Conservation (phyloP, 1,140 invertebrate genomes). For the Drosophila nannoptera region DNA sequence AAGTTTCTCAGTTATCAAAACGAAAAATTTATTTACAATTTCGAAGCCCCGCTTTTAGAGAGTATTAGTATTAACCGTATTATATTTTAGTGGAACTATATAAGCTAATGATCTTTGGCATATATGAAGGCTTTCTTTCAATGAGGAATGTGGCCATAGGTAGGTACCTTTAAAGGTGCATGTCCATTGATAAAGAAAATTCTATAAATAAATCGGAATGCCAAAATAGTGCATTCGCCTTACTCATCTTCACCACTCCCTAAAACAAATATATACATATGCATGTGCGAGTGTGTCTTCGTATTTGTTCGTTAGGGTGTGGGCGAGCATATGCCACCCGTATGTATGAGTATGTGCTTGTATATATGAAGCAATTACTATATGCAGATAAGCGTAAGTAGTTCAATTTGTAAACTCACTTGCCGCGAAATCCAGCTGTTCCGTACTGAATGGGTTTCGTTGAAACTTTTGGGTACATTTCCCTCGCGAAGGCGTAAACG, state of each 20-base stretch:
- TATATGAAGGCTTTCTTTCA: neutral
- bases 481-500: constrained; percentile 85
- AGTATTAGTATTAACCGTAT: too few species aligned
- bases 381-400: constrained; percentile 15
- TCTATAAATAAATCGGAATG: constrained; percentile 63
- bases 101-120: too few species aligned
- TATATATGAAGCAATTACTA: neutral
- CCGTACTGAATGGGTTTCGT: constrained; percentile 84
- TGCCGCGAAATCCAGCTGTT: constrained; percentile 85
- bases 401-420: constrained; percentile 80
- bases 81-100: too few species aligned
- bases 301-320: constrained; percentile 31
- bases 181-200: constrained; percentile 65
- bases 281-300: constrained; percentile 11
- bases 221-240: constrained; percentile 43
- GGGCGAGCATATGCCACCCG: constrained; percentile 9
- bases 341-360: neutral
- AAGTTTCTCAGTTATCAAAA: constrained; percentile 1
- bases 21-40: neutral
- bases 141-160: neutral
- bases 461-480: constrained; percentile 85
- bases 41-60: too few species aligned
- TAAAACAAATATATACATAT: constrained; percentile 29
- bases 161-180: constrained; percentile 33
- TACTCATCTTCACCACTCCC: constrained; percentile 57